Base-by-base conservation (phyloP, 2,113 vertebrate genomes). In the Sylvietta virens region DNA sequence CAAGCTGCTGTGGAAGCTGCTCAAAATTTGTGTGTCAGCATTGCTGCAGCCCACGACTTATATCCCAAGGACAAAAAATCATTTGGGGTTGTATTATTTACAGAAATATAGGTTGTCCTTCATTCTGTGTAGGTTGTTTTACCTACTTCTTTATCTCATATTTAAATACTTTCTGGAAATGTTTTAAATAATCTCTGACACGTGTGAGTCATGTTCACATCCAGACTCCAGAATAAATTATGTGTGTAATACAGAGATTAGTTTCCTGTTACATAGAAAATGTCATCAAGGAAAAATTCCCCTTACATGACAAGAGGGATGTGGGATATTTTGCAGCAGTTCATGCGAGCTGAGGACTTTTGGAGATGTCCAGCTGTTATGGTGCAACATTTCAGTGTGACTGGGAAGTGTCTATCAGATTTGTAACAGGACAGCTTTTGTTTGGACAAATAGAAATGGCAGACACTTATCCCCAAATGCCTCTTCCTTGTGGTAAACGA, bases 1-100 rank as follows among this genome's bases (percentile, higher is more conserved):
- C 67, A 76, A 88, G 31, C 44, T 93, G 72, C 60, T 83, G 79
- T 88, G 80, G 90, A 71, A 86, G 48, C n/a, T 88, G 67, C 39
- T 83, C 30, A 86, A 35, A 83, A 90, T 72, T 62, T 70, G 37
- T 72, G 17, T 70, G 51, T 83, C 50, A 66, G 54, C 45, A 47
- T 12, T 83, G 39, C 39, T 81, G 27, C 16, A 76, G 26, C 45
- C 53, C 23, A 16, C 62, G 53, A 95, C 53, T 89, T 91, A 60
- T 3, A 69, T 30, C 18, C 19, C 9, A 19, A 90, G 84, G 61
- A 79, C 44, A 51, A 71, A 71, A 74, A 56, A 17, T 20, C 7
- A 61, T 92, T 90, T 85, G 15, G n/a, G 20, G 10, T 50, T 72
- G 39, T 23, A 5, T 24, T 61, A 82, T n/a, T 54, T 80, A 40